Percentiles rank a stretch among this genome's conserved stretches.
These are phyloP conservation scores for Pachyseris speciosa DNA, from an alignment of 64 coral and sea anemone genomes.

Conservation along the genomic window DNA sequence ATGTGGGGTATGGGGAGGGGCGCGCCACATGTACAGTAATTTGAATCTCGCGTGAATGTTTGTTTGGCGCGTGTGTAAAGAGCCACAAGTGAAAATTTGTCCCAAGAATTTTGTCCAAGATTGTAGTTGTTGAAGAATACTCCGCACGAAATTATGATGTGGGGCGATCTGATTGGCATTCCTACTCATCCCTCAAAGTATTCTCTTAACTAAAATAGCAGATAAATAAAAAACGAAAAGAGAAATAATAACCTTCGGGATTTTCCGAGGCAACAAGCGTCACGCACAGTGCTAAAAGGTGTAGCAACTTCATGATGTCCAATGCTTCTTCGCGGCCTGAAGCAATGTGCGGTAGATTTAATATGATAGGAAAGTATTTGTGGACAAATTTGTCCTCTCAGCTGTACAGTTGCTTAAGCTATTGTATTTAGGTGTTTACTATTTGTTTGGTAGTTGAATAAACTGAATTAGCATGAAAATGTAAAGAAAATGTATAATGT, in stretches of 20 bases:
- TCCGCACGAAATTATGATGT: too few species aligned
- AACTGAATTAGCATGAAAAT: background rate
- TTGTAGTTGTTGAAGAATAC: too few species aligned
- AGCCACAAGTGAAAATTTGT: too few species aligned
- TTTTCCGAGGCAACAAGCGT: background rate
- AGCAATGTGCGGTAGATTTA: background rate
- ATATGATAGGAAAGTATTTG: background rate
- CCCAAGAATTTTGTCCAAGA: too few species aligned
- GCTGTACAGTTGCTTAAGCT: background rate
- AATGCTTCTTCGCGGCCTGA: background rate
- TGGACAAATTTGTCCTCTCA: background rate
- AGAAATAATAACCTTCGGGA: background rate
- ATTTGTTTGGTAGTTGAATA: background rate
- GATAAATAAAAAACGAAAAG: background rate
- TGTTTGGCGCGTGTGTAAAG: too few species aligned
- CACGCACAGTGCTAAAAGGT: background rate
- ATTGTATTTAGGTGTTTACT: background rate
- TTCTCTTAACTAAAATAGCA: too few species aligned
- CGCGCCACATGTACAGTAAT: too few species aligned
- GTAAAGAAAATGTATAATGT: background rate
- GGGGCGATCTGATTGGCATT: background rate
- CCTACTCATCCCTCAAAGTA: too few species aligned
- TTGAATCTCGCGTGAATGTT: too few species aligned
- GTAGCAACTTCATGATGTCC: conserved; percentile 19
- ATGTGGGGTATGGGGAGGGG: too few species aligned